Evolutionary conservation across 2,888 invertebrate species (phyloP).

Genomic region (Marronus borbonicus): DNA sequence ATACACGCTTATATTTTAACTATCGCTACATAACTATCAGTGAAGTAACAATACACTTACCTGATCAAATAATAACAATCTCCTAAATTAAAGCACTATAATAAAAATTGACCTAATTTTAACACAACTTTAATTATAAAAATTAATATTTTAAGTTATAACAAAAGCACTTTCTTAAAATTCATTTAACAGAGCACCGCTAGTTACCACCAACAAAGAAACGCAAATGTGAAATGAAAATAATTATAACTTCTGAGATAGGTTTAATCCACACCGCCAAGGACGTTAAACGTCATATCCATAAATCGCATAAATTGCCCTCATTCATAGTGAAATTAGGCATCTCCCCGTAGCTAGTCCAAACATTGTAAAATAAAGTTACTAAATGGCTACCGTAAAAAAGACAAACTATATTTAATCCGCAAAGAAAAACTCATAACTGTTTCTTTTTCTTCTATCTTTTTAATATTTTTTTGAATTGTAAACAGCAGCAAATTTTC

Average conservation of each 20-base stretch:
- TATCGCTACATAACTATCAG: background rate
- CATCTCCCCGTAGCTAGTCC: background rate
- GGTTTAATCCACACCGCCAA: conserved; percentile 33
- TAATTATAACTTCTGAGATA: conserved; percentile 28
- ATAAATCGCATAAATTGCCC: background rate
- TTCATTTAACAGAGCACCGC: background rate
- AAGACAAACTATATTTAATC: no score
- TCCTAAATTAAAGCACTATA: conserved; percentile 37
- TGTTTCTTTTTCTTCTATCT: background rate
- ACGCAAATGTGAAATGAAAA: conserved; percentile 23
- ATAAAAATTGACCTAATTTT: conserved; percentile 34
- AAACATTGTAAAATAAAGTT: conserved; percentile 1
- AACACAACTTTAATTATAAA: conserved; percentile 26
- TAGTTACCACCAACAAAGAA: background rate
- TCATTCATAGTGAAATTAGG: background rate
- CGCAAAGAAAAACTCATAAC: background rate
- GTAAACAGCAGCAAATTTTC: background rate
- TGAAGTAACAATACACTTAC: conserved; percentile 10
- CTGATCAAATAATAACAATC: conserved; percentile 1
- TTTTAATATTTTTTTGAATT: background rate
- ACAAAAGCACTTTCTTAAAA: conserved; percentile 3
- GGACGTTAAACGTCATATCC: conserved; percentile 37
- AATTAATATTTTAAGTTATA: conserved; percentile 7
- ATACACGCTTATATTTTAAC: background rate
- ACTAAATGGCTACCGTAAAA: background rate